Conservation (phyloP, 2,797 vertebrate species). For the Acanthiza pusilla region DNA sequence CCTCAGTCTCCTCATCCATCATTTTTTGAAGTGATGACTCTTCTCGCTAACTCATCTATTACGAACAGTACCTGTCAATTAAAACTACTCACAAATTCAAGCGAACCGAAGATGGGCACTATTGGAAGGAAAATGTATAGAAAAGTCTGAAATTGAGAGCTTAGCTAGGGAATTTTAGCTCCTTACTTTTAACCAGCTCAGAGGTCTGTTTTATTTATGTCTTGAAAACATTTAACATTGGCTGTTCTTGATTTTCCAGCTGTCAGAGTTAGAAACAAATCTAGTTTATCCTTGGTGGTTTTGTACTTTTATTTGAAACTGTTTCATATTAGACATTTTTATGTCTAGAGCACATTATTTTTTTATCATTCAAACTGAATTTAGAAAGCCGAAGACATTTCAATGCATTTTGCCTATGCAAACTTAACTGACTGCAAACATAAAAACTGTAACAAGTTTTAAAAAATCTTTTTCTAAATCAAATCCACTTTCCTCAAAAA, state of each 20-base stretch:
- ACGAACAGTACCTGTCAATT: neutral
- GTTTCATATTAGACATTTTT: slow-evolving; percentile 53
- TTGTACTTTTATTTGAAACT: slow-evolving; percentile 53
- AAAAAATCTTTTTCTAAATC: slow-evolving; percentile 5
- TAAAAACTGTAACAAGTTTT: slow-evolving; percentile 14
- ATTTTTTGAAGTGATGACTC: slow-evolving; percentile 33
- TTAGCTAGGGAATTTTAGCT: neutral
- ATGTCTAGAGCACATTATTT: slow-evolving; percentile 38
- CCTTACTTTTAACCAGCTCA: slow-evolving; percentile 6
- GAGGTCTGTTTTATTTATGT: neutral
- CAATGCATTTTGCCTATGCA: neutral
- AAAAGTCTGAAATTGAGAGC: slow-evolving; percentile 25
- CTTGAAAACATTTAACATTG: slow-evolving; percentile 1
- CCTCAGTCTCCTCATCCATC: neutral
- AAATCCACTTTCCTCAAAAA: slow-evolving; percentile 28
- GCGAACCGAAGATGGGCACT: slow-evolving; percentile 16
- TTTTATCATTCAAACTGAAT: slow-evolving; percentile 56
- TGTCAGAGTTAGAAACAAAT: slow-evolving; percentile 58
- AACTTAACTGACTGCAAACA: slow-evolving; percentile 8
- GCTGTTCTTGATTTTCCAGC: slow-evolving; percentile 18
- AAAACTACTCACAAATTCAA: slow-evolving; percentile 31
- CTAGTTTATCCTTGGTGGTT: slow-evolving; percentile 14
- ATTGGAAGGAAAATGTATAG: slow-evolving; percentile 40
- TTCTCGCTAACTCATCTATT: slow-evolving; percentile 33
- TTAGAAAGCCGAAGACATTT: slow-evolving; percentile 52